Conservation (phyloP, 2,888 invertebrate species). For the Caenorhabditis sp. region DNA sequence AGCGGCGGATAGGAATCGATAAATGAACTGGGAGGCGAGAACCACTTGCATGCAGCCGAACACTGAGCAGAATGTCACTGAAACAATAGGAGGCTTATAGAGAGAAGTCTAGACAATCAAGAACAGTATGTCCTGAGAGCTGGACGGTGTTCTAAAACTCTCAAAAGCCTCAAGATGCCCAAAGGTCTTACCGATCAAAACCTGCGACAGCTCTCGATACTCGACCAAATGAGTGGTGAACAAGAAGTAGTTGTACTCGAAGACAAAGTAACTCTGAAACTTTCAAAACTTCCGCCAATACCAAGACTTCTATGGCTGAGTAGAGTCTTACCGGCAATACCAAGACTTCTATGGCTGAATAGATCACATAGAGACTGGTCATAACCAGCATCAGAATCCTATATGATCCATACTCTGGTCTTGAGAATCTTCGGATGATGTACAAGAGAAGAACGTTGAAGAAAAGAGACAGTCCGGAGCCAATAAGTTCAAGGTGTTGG, state of each 20-base stretch:
- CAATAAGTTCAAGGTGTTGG: conserved; percentile 30
- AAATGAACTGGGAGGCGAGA: conserved; percentile 35
- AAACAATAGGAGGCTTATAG: background rate
- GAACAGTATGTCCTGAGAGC: no score
- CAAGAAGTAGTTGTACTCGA: conserved; percentile 46
- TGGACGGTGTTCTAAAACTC: no score
- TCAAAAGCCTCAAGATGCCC: no score
- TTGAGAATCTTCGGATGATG: conserved; percentile 25
- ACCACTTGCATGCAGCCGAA: conserved; percentile 47
- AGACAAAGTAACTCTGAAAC: conserved; percentile 43
- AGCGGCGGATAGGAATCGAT: conserved; percentile 28
- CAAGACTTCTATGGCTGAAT: conserved; percentile 39
- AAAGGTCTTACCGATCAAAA: conserved; percentile 26
- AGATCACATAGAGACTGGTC: conserved; percentile 34
- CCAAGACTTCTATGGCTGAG: background rate
- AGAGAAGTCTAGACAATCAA: no score
- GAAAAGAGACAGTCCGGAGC: conserved; percentile 25
- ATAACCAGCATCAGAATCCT: conserved; percentile 34
- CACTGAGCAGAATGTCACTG: conserved; percentile 29
- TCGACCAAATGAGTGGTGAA: conserved; percentile 26
- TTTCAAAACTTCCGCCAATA: background rate
- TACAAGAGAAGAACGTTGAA: conserved; percentile 25
- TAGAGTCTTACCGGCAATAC: conserved; percentile 31
- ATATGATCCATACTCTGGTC: conserved; percentile 51
- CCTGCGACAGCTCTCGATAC: conserved; percentile 21